Percentiles rank a stretch among this genome's conserved stretches.
Evolutionary conservation across 2,888 invertebrate species (phyloP).

Genomic region (Meiosimyza decipiens): DNA sequence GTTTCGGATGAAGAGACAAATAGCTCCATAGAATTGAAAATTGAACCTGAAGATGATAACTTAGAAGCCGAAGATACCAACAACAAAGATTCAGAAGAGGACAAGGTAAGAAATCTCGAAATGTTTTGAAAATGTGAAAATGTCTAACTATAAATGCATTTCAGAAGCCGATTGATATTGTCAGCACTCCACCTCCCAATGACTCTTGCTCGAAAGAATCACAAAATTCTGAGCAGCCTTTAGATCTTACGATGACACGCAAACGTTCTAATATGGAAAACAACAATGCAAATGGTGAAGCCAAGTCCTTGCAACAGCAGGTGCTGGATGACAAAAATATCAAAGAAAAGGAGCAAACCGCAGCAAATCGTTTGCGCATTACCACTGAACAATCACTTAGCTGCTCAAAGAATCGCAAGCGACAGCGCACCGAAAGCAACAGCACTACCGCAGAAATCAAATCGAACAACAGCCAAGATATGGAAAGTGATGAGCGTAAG

Average conservation of each 20-base stretch:
- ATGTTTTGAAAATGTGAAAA: background rate
- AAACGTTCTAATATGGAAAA: constrained; percentile 67
- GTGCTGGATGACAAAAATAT: constrained; percentile 8
- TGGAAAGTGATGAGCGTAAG: constrained; percentile 3
- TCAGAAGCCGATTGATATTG: constrained; percentile 64
- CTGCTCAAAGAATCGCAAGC: constrained; percentile 73
- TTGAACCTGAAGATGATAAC: constrained; percentile 41
- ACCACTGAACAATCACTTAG: constrained; percentile 71
- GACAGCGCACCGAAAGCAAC: constrained; percentile 57
- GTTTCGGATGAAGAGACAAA: constrained; percentile 48
- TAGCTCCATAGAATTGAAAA: constrained; percentile 45
- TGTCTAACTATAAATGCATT: constrained; percentile 4
- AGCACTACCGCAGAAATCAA: constrained; percentile 20
- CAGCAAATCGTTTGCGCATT: background rate
- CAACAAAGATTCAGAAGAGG: constrained; percentile 54
- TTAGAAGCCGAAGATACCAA: constrained; percentile 39
- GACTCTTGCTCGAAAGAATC: constrained; percentile 42
- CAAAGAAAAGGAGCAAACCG: constrained; percentile 18
- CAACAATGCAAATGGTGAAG: constrained; percentile 19
- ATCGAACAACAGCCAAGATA: constrained; percentile 44
- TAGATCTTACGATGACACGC: constrained; percentile 77
- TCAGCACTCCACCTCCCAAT: constrained; percentile 57
- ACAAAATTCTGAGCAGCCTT: constrained; percentile 72
- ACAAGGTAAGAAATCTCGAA: constrained; percentile 55
- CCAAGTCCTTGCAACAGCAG: constrained; percentile 58